Evolutionary conservation across 2,888 invertebrate genomes (phyloP).

Genomic region (Sceliomorpha sp.): DNA sequence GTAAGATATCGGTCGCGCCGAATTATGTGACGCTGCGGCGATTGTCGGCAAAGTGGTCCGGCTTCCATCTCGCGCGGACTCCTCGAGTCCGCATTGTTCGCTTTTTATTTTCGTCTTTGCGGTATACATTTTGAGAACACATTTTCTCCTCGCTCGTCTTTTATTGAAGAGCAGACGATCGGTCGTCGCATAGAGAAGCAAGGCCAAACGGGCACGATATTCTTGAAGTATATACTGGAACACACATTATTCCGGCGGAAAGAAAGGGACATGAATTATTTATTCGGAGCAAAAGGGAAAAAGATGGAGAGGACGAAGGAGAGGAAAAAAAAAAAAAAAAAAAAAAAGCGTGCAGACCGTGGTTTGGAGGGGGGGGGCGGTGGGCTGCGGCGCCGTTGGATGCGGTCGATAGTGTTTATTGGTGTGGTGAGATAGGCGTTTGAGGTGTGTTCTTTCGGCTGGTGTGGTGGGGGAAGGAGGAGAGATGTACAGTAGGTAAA

Average conservation of each 20-base stretch:
- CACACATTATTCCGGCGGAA: slow-evolving; percentile 43
- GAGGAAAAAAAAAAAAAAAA: slow-evolving; percentile 15
- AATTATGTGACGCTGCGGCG: no score
- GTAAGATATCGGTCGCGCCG: no score
- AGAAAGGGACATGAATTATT: slow-evolving; percentile 50
- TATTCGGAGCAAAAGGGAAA: slow-evolving; percentile 34
- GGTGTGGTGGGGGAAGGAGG: no score
- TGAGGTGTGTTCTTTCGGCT: no score
- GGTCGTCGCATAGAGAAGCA: slow-evolving; percentile 34
- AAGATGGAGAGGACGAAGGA: slow-evolving; percentile 6
- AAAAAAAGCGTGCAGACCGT: slow-evolving; percentile 13
- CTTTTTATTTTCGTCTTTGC: slow-evolving; percentile 24
- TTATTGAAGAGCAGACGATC: slow-evolving; percentile 36
- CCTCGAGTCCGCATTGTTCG: slow-evolving; percentile 19
- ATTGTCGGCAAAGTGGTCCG: no score
- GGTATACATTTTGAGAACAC: slow-evolving; percentile 19
- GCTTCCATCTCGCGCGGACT: slow-evolving; percentile 31
- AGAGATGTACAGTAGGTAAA: no score
- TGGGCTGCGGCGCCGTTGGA: no score
- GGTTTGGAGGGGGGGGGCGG: no score
- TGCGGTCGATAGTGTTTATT: no score
- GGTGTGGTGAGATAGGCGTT: no score
- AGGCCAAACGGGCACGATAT: slow-evolving; percentile 43
- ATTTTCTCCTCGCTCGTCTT: slow-evolving; percentile 15
- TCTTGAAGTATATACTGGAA: slow-evolving; percentile 36